phyloP scores from a whole-genome alignment of 2,797 vertebrate genomes.

The Zalophus californianus region DNA sequence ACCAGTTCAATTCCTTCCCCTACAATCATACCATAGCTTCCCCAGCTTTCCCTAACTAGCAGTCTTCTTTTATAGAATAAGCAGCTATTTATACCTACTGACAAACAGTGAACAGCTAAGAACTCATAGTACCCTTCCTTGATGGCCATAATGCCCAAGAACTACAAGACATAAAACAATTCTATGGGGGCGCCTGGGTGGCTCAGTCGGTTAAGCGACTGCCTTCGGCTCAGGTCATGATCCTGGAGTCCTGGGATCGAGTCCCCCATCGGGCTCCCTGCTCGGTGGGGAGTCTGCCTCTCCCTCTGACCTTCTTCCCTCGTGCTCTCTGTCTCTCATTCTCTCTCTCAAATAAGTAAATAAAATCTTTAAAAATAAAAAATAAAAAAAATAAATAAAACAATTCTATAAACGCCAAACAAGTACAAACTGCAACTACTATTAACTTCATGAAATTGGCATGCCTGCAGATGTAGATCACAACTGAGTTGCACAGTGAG shows the following conservation, averaged over 20 bases:
- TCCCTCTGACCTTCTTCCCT: too few relatives aligned
- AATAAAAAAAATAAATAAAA: background rate
- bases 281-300: too few relatives aligned
- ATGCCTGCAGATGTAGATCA: background rate
- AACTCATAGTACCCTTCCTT: background rate
- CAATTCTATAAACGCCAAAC: conserved; percentile 22
- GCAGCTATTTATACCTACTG: conserved; percentile 17
- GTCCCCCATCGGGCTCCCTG: too few relatives aligned
- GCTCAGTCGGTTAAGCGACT: too few relatives aligned
- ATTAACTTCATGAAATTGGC: conserved; percentile 20
- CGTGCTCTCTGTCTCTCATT: too few relatives aligned
- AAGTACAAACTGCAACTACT: conserved; percentile 19
- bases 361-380: too few relatives aligned
- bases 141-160: background rate
- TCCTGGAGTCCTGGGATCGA: too few relatives aligned
- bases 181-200: background rate
- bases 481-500: background rate
- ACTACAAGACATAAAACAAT: conserved; percentile 36
- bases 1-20: conserved; percentile 40
- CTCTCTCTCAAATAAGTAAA: too few relatives aligned
- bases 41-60: background rate
- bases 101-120: conserved; percentile 37
- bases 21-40: background rate
- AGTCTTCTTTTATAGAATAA: conserved; percentile 52
- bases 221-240: too few relatives aligned